Conservation (phyloP, 2,888 invertebrate species). For the Aquatica leii region DNA sequence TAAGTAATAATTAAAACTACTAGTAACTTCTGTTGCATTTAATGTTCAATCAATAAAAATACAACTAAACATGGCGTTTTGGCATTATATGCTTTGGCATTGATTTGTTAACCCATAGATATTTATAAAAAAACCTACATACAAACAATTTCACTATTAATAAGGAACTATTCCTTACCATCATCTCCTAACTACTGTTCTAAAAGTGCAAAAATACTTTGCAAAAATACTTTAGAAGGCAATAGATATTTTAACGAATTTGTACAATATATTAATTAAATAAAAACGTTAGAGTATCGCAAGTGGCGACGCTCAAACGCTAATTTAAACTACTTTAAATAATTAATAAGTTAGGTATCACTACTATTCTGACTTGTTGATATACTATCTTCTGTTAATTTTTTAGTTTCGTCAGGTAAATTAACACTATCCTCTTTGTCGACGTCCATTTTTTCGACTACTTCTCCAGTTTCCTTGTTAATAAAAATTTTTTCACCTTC, state of each 20-base stretch:
- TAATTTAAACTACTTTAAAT: slow-evolving; percentile 18
- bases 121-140: slow-evolving; percentile 42
- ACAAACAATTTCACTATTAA: slow-evolving; percentile 47
- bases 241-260: slow-evolving; percentile 45
- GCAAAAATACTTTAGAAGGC: slow-evolving; percentile 58
- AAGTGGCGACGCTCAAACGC: slow-evolving; percentile 17
- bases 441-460: slow-evolving; percentile 48
- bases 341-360: slow-evolving; percentile 22
- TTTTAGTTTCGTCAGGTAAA: slow-evolving; percentile 19
- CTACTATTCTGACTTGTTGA: slow-evolving; percentile 24
- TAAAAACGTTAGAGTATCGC: slow-evolving; percentile 24
- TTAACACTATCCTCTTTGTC: slow-evolving; percentile 14
- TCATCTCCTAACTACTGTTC: slow-evolving; percentile 28
- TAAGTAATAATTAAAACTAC: no score
- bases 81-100: slow-evolving; percentile 63
- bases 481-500: slow-evolving; percentile 58
- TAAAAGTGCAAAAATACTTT: slow-evolving; percentile 58
- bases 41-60: slow-evolving; percentile 47
- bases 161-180: slow-evolving; percentile 26
- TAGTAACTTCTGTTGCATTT: slow-evolving; percentile 17
- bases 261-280: slow-evolving; percentile 40
- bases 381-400: slow-evolving; percentile 23
- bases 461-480: slow-evolving; percentile 59
- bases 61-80: slow-evolving; percentile 60
- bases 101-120: slow-evolving; percentile 55